phyloP scores from a whole-genome alignment of 2,113 vertebrate genomes.

The Ophthalmolycus amberensis region DNA sequence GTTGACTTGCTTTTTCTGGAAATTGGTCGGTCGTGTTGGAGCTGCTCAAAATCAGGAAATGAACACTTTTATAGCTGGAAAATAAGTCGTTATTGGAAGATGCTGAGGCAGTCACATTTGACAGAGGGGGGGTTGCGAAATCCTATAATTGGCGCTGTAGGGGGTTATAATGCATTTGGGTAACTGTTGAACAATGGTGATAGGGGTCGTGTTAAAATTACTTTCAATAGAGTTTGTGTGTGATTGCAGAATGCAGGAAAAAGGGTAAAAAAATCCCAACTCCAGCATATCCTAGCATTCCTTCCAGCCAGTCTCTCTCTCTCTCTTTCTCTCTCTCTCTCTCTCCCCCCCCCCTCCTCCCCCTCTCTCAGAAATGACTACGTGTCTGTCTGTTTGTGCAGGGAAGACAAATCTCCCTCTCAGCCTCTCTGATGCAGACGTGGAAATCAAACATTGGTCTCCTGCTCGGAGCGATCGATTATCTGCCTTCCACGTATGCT shows the following conservation, averaged over 20 bases:
- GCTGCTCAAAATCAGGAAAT: constrained; percentile 59
- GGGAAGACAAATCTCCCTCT: constrained; percentile 61
- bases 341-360: constrained; percentile 54
- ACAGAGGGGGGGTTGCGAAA: constrained; percentile 71
- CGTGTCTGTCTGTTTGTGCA: constrained; percentile 83
- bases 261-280: constrained; percentile 69
- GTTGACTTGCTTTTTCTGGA: not conserved
- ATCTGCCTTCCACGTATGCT: constrained; percentile 36
- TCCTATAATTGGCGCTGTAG: constrained; percentile 44
- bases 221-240: constrained; percentile 52
- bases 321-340: constrained; percentile 41
- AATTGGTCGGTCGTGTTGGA: not conserved
- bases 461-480: constrained; percentile 52
- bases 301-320: constrained; percentile 77
- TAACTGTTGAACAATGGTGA: constrained; percentile 15
- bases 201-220: not conserved
- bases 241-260: constrained; percentile 56
- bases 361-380: constrained; percentile 77
- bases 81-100: constrained; percentile 66
- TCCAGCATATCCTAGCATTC: constrained; percentile 85
- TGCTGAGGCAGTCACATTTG: constrained; percentile 77
- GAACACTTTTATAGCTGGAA: constrained; percentile 54
- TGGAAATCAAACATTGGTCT: constrained; percentile 80
- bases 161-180: constrained; percentile 27
- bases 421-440: constrained; percentile 70